A percentile compares a stretch with the other conserved stretches of the same genome.
phyloP scores from a whole-genome alignment of 2,113 vertebrate species.

The Catagonus wagneri region DNA sequence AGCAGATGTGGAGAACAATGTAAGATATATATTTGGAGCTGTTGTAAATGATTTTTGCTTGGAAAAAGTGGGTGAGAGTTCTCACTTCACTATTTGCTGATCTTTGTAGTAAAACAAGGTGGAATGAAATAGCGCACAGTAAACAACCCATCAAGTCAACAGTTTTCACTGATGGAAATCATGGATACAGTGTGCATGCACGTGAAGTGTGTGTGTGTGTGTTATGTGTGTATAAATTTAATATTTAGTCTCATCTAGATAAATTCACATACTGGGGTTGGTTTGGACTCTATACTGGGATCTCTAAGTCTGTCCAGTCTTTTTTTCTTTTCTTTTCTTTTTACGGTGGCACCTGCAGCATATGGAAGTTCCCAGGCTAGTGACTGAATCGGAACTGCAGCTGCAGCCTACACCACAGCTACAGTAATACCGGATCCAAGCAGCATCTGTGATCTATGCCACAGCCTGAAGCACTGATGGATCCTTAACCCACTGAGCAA shows the following conservation, averaged over 20 bases:
- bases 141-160: not conserved
- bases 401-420: too few relatives aligned
- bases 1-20: not conserved
- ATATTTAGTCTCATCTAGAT: not conserved
- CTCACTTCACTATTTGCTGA: slow-evolving; percentile 8
- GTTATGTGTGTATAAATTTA: not conserved
- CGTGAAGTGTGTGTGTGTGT: not conserved
- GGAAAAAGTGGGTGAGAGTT: not conserved
- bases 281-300: not conserved
- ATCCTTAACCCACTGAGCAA: too few relatives aligned
- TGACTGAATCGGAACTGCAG: too few relatives aligned
- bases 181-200: not conserved
- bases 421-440: too few relatives aligned
- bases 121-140: not conserved
- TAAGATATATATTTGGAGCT: not conserved
- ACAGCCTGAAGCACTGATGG: too few relatives aligned
- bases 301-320: not conserved
- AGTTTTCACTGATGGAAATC: slow-evolving; percentile 20
- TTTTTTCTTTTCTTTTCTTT: too few relatives aligned
- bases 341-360: too few relatives aligned
- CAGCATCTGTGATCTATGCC: too few relatives aligned
- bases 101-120: slow-evolving; percentile 14
- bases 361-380: too few relatives aligned
- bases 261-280: not conserved
- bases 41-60: slow-evolving; percentile 13